phyloP scores from a whole-genome alignment of 2,113 vertebrate species.

The Octodon degus region DNA sequence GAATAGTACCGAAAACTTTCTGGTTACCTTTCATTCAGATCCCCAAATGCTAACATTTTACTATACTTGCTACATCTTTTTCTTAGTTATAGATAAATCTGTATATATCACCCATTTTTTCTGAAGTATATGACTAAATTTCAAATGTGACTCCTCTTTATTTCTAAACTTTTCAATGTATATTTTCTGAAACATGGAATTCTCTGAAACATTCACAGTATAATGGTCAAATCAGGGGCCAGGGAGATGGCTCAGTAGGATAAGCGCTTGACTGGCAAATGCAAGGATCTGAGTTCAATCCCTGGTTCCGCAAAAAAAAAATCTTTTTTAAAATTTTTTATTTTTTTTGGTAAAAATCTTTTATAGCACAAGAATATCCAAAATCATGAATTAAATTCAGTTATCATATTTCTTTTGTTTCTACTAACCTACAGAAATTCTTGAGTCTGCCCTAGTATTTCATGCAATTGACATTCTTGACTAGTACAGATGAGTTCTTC shows the following conservation, averaged over 20 bases:
- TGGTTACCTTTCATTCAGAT: neutral
- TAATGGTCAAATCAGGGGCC: neutral
- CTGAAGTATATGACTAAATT: neutral
- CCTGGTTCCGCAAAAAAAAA: too few species aligned
- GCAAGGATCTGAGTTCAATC: too few species aligned
- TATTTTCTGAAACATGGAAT: neutral
- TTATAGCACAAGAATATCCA: neutral
- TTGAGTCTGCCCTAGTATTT: neutral
- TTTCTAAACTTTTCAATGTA: neutral
- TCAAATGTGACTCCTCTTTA: neutral
- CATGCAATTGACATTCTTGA: neutral
- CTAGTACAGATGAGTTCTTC: neutral
- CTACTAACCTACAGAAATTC: neutral
- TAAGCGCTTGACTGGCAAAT: too few species aligned
- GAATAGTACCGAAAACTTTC: neutral
- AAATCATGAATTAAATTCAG: neutral
- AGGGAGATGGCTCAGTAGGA: too few species aligned
- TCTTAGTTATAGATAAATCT: neutral
- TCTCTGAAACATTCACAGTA: neutral
- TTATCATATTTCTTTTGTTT: neutral
- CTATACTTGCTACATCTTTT: neutral
- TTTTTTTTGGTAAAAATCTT: neutral
- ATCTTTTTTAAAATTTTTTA: too few species aligned
- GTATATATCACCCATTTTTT: neutral
- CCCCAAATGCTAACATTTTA: neutral